Base-by-base conservation (phyloP, 2,113 vertebrate genomes). In the Nannobrachium achirus region DNA sequence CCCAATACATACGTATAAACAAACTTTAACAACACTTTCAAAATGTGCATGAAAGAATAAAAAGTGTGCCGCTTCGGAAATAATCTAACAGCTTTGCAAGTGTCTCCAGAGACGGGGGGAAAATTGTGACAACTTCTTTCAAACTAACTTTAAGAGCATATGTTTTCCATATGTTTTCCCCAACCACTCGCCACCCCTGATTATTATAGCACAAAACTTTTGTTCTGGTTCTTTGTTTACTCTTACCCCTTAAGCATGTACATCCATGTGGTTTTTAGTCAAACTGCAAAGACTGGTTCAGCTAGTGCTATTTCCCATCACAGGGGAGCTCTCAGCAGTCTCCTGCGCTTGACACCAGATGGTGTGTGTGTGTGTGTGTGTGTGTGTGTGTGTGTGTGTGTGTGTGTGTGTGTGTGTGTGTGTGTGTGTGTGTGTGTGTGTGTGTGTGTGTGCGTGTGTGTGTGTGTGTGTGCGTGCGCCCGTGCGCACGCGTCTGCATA, bases 131-230 rank as follows among this genome's bases (percentile, higher is more conserved):
- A 33, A 33, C 20, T 33, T 33, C 25, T 33, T 33, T 33, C 25
- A 33, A 33, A 33, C 25, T 33, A 33, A 33, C 25, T 33, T 33
- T 33, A 33, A 52, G 58, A 15, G 25, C 18, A 44, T n/a, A n/a
- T n/a, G n/a, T n/a, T n/a, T n/a, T 69, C 49, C 84, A 80, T 82
- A 79, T 80, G 86, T 70, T 67, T 53, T 66, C 45, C 63, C 71
- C 9, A 76, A 46, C 63, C 41, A 15, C 25, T 80, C 62, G 0
- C 51, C 58, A 46, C 73, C 38, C 7, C 38, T 58, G 48, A 68
- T 18, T 19, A 7, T 20, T 42, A 0, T 1, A 14, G 50, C 64
- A 79, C 79, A 68, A 84, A 70, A 66, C 79, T 81, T 72, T 76
- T 69, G 59, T 77, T 71, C 66, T 76, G 65, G 59, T 77, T 71